Conservation (phyloP, 2,888 invertebrate species). For the Philopedon plagiatum region DNA sequence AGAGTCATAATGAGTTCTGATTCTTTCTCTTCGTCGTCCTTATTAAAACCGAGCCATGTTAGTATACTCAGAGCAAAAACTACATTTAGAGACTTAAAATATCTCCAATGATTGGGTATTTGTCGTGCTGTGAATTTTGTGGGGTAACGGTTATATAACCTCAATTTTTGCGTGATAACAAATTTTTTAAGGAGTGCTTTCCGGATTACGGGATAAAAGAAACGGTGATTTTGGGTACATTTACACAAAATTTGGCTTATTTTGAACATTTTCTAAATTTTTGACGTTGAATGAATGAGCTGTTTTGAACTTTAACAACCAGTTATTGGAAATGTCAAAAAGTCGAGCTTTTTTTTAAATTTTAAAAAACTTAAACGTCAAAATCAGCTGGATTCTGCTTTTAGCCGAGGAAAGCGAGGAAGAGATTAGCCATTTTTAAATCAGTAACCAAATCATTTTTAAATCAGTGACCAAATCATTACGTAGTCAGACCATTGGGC, state of each 20-base stretch:
- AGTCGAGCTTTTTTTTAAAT: no score
- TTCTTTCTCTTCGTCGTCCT: slow-evolving; percentile 76
- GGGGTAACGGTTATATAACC: slow-evolving; percentile 27
- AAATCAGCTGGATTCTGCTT: background rate
- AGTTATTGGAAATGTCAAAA: background rate
- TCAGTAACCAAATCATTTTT: no score
- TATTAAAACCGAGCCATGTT: slow-evolving; percentile 74
- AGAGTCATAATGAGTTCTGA: slow-evolving; percentile 81
- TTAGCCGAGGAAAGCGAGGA: no score
- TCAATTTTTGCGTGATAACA: slow-evolving; percentile 15
- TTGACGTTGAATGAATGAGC: background rate
- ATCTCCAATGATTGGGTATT: background rate
- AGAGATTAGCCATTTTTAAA: no score
- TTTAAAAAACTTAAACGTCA: background rate
- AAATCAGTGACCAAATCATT: no score
- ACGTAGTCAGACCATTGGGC: no score
- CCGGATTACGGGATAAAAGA: slow-evolving; percentile 14
- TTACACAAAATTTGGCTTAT: slow-evolving; percentile 49
- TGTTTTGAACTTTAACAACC: background rate
- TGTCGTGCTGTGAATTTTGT: background rate
- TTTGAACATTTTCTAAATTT: slow-evolving; percentile 43
- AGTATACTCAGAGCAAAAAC: slow-evolving; percentile 67
- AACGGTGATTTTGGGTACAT: slow-evolving; percentile 27
- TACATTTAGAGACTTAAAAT: slow-evolving; percentile 27
- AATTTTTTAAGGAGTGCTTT: slow-evolving; percentile 33